phyloP scores from a whole-genome alignment of 2,888 invertebrate genomes.

The Eucera pruinosa region DNA sequence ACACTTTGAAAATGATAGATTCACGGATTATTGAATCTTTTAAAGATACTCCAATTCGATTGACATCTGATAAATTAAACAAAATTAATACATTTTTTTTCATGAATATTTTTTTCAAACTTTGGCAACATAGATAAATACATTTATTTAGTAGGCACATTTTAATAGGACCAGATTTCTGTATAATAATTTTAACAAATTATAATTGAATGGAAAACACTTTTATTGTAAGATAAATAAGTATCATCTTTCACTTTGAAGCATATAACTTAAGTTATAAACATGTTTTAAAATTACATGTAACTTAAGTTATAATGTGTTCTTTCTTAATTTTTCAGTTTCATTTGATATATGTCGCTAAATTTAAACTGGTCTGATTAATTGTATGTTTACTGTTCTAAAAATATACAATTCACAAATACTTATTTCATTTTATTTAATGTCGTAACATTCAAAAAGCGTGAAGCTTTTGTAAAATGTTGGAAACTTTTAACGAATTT shows the following conservation, averaged over 20 bases:
- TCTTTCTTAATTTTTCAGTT: slow-evolving; percentile 19
- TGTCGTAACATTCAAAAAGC: slow-evolving; percentile 1
- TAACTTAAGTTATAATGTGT: slow-evolving; percentile 39
- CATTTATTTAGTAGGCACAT: slow-evolving; percentile 50
- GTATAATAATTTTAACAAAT: slow-evolving; percentile 34
- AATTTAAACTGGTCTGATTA: slow-evolving; percentile 22
- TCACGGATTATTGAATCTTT: slow-evolving; percentile 13
- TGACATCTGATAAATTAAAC: not conserved
- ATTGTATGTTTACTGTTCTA: slow-evolving; percentile 11
- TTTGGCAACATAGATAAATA: slow-evolving; percentile 25
- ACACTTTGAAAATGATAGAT: no score
- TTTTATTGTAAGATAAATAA: slow-evolving; percentile 28
- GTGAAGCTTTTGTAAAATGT: slow-evolving; percentile 28
- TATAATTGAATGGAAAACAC: slow-evolving; percentile 31
- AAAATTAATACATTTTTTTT: slow-evolving; percentile 15
- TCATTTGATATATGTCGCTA: slow-evolving; percentile 9
- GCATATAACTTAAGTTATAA: slow-evolving; percentile 38
- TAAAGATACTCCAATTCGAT: slow-evolving; percentile 18
- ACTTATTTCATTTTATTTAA: slow-evolving; percentile 1
- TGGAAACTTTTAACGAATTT: slow-evolving; percentile 13
- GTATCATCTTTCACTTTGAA: slow-evolving; percentile 10
- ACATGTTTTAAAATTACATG: slow-evolving; percentile 26
- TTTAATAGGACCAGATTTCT: slow-evolving; percentile 46
- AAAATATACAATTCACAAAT: slow-evolving; percentile 14
- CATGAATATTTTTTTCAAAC: not conserved